Base-by-base conservation (phyloP, 1,140 invertebrate species). In the Manduca sexta region DNA sequence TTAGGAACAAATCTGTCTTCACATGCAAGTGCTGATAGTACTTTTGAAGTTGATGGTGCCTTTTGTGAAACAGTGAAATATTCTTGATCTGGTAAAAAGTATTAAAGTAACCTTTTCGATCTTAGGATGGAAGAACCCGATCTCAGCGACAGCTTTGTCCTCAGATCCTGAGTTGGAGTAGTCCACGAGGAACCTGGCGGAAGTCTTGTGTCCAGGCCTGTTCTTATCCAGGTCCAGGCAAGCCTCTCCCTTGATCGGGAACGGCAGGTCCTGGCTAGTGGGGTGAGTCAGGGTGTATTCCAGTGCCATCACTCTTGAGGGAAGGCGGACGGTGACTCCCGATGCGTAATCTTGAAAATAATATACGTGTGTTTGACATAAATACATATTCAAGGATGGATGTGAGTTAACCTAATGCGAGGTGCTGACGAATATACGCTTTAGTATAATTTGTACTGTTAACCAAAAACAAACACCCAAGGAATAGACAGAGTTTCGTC, bases 161-260 rank as follows among this genome's bases (percentile, higher is more conserved):
- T 78, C 62, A 2, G 56, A 18, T 83, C 77, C 0, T 88, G 47
- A 10, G 13, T 43, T 43, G 13, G 41, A 18, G 43, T 35, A 13
- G 46, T 91, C 88, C 8, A 88, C 73, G 30, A 49, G 71, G 14
- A 87, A 78, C 10, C 75, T 69, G 0, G 90, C 53, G 5, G 82
- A 81, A 1, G 90, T 89, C 65, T 91, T 93, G 10, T 91, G 88
- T 16, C 90, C 86, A 0, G 92, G 92, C 34, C 91, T 88, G 49
- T 90, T 89, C 62, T 93, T 92, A 74, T 95, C 91, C 10, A 92
- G 70, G 72, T 91, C 93, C 35, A 93, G 78, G 11, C 82, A 77
- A 3, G 90, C 81, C 51, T 87, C 85, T 2, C 70, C 83, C 1
- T 61, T 57, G 41, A 86, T 49, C 3, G 82, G 78, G 70, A 86